phyloP scores from a whole-genome alignment of 2,888 invertebrate species.

The Slavum lentiscoides region DNA sequence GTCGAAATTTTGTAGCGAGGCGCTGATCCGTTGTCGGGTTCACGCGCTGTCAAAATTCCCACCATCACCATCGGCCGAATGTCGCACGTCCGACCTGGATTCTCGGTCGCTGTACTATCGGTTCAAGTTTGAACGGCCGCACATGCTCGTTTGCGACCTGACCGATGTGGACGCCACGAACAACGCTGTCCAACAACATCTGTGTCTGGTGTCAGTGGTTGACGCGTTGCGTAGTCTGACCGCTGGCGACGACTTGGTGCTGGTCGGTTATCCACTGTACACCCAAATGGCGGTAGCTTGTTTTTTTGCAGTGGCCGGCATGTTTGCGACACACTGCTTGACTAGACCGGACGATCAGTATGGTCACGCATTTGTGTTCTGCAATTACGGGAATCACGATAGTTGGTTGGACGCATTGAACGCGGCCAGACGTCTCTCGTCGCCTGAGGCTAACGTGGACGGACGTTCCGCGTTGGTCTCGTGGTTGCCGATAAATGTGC shows the following conservation, averaged over 20 bases:
- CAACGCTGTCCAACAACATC: not conserved
- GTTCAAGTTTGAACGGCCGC: not conserved
- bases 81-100: not conserved
- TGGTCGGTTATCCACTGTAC: conserved; percentile 36
- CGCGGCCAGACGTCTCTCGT: not conserved
- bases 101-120: conserved; percentile 13
- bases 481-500: conserved; percentile 32
- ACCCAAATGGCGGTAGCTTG: conserved; percentile 30
- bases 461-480: conserved; percentile 19
- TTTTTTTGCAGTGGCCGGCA: conserved; percentile 28
- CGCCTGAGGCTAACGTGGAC: not conserved
- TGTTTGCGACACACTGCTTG: conserved; percentile 28
- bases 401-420: conserved; percentile 7
- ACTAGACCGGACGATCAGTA: not conserved
- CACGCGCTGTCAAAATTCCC: not conserved
- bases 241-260: not conserved
- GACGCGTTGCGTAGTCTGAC: not conserved
- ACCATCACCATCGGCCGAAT: too few relatives aligned
- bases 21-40: not conserved
- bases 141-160: conserved; percentile 19
- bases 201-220: not conserved
- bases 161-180: not conserved
- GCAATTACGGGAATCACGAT: not conserved
- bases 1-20: conserved; percentile 34
- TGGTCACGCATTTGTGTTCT: conserved; percentile 22